These are phyloP conservation scores for Holotrichia oblita DNA, from an alignment of 1,140 invertebrate genomes.

Conservation along the genomic window DNA sequence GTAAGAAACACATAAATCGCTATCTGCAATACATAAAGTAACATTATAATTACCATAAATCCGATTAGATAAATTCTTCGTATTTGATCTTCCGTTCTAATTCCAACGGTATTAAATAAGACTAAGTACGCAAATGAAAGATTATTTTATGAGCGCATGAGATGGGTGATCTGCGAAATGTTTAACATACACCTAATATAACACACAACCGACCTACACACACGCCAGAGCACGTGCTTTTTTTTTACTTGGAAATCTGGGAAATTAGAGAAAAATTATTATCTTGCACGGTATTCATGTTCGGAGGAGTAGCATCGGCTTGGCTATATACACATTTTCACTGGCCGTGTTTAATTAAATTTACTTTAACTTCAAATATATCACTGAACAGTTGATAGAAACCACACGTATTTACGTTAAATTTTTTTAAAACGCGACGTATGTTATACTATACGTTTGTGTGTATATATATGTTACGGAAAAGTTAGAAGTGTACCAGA, in stretches of 20 bases:
- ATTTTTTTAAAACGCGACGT: neutral
- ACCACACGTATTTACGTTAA: conserved; percentile 12
- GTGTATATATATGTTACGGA: neutral
- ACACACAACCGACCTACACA: neutral
- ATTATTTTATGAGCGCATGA: neutral
- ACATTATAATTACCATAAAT: no score
- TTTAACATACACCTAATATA: neutral
- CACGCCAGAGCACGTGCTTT: neutral
- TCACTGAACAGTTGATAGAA: conserved; percentile 7
- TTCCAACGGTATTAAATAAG: neutral
- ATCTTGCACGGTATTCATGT: neutral
- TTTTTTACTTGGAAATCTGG: neutral
- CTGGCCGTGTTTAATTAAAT: conserved; percentile 5
- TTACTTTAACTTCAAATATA: conserved; percentile 15
- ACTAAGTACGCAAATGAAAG: neutral
- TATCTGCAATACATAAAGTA: no score
- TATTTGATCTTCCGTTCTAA: neutral
- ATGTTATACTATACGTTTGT: neutral
- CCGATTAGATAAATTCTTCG: no score
- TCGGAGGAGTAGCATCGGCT: neutral
- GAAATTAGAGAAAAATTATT: conserved; percentile 21
- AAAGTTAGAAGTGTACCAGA: neutral
- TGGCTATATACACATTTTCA: neutral
- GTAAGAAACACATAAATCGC: neutral
- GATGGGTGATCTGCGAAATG: conserved; percentile 5